A percentile compares a stretch with the other conserved stretches of the same genome.
phyloP scores from a whole-genome alignment of 2,888 invertebrate species.

The Mesoligia furuncula region DNA sequence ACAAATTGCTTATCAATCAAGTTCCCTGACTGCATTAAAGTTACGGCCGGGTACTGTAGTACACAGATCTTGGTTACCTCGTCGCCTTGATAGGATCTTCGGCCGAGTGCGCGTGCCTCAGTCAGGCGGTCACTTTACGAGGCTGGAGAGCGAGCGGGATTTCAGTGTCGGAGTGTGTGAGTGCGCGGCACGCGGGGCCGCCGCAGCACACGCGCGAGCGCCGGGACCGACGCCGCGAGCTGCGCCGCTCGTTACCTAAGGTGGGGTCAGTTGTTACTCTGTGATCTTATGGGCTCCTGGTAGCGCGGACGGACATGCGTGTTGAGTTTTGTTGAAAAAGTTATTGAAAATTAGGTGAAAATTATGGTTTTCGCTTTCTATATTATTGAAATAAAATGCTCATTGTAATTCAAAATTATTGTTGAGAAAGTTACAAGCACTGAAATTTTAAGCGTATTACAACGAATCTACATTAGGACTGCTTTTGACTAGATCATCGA shows the following conservation, averaged over 20 bases:
- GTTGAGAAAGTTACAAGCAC: not conserved
- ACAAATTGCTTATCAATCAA: slow-evolving; percentile 6
- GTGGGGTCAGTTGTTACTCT: not conserved
- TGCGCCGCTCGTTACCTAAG: slow-evolving; percentile 85
- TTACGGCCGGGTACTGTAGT: not conserved
- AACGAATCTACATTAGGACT: not conserved
- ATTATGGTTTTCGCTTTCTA: not conserved
- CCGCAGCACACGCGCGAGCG: slow-evolving; percentile 87
- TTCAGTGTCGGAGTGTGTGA: slow-evolving; percentile 89
- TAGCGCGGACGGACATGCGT: slow-evolving; percentile 45
- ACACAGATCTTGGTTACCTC: slow-evolving; percentile 42
- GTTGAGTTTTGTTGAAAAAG: not conserved
- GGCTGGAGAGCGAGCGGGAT: slow-evolving; percentile 90
- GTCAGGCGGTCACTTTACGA: slow-evolving; percentile 90
- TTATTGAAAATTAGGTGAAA: not conserved
- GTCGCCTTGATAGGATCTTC: slow-evolving; percentile 32
- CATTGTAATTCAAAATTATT: not conserved
- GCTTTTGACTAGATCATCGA: not conserved
- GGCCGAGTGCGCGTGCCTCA: slow-evolving; percentile 58
- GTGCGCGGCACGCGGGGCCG: slow-evolving; percentile 83
- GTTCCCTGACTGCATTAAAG: not conserved
- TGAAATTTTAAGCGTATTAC: not conserved
- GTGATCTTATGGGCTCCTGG: slow-evolving; percentile 7
- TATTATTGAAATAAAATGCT: not conserved
- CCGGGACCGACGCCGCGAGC: slow-evolving; percentile 88